These are phyloP conservation scores for Geotrupes spiniger DNA, from an alignment of 2,888 invertebrate genomes.

Conservation along the genomic window DNA sequence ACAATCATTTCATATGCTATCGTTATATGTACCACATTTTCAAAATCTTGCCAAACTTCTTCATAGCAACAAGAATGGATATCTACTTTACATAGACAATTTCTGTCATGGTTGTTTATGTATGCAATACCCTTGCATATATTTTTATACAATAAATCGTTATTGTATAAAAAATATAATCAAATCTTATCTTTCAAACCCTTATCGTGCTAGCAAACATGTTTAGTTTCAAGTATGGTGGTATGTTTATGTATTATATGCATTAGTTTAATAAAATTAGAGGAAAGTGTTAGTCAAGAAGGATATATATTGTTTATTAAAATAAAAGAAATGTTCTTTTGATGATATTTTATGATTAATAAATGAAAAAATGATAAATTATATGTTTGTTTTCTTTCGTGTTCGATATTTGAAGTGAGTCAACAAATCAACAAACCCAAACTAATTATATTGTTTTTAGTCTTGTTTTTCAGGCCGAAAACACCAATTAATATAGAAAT, in stretches of 20 bases:
- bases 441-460: background rate
- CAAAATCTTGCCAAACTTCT: slow-evolving; percentile 17
- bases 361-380: background rate
- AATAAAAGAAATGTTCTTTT: slow-evolving; percentile 8
- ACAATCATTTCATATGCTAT: slow-evolving; percentile 10
- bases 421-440: too few species aligned
- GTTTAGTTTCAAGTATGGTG: slow-evolving; percentile 3
- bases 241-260: slow-evolving; percentile 6
- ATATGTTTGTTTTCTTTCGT: background rate
- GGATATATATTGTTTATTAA: slow-evolving; percentile 13
- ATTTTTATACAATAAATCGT: background rate
- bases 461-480: too few species aligned
- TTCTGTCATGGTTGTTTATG: too few species aligned
- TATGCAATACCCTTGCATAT: background rate
- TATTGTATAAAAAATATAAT: slow-evolving; percentile 2
- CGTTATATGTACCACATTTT: slow-evolving; percentile 5
- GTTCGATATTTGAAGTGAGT: background rate
- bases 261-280: slow-evolving; percentile 5
- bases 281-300: slow-evolving; percentile 3
- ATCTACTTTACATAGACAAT: background rate
- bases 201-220: background rate
- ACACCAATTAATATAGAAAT: too few species aligned
- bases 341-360: slow-evolving; percentile 11
- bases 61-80: background rate
- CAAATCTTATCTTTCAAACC: background rate